Evolutionary conservation across 2,113 vertebrate species (phyloP).

Genomic region (Hippolais icterina): DNA sequence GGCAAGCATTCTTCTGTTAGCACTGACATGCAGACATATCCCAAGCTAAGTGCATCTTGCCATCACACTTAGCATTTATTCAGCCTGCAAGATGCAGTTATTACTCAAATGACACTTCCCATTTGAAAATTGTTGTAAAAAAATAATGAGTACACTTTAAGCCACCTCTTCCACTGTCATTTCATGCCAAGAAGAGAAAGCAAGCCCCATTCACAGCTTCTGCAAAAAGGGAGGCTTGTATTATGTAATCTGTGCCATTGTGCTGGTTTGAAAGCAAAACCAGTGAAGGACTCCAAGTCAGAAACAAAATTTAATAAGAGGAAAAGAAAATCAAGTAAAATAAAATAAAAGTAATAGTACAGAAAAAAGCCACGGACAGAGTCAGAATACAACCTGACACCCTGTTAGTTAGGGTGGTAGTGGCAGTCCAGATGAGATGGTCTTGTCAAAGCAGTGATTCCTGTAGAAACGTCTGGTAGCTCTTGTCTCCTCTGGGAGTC

Average conservation of each 20-base stretch:
- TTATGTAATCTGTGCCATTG: not conserved
- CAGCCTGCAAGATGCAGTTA: not conserved
- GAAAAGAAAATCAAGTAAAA: no score
- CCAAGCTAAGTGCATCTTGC: not conserved
- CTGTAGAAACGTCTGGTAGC: no score
- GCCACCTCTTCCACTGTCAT: not conserved
- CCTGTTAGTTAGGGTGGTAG: no score
- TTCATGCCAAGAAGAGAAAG: not conserved
- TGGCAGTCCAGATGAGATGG: no score
- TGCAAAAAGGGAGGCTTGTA: not conserved
- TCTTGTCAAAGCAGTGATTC: no score
- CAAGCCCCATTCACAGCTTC: not conserved
- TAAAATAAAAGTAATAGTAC: no score
- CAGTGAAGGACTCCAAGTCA: no score
- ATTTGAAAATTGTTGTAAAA: constrained; percentile 5
- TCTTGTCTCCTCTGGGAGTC: no score
- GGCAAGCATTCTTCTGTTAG: not conserved
- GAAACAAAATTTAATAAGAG: no score
- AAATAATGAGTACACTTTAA: not conserved
- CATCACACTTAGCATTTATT: not conserved
- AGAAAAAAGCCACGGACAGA: no score
- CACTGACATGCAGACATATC: not conserved
- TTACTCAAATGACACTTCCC: not conserved
- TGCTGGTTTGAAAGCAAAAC: no score
- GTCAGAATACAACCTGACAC: no score